Base-by-base conservation (phyloP, 1,140 invertebrate genomes). In the Drosophila seguyi region DNA sequence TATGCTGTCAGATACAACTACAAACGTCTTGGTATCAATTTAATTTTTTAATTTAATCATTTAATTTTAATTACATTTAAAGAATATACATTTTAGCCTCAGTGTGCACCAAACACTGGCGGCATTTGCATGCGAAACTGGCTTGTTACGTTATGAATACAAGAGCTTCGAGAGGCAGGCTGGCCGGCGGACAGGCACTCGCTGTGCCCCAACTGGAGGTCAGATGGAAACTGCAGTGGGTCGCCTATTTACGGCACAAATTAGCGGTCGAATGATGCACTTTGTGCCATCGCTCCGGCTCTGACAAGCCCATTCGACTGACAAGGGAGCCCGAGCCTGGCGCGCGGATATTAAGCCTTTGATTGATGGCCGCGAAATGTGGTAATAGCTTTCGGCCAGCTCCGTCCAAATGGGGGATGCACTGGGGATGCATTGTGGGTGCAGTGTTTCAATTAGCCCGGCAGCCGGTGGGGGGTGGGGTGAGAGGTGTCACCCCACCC, bases 321-420 rank as follows among this genome's bases (percentile, higher is more conserved):
- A 59, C 57, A 48, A 39, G 42, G 34, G 34, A 57, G 42, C 34
- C 16, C n/a, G n/a, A 50, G 45, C 11, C 31, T 7, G 52, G 42
- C 53, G 61, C 79, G 59, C 84, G 79, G 84, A 87, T 82, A 87
- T 88, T 79, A 83, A 73, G 66, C 69, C 59, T 63, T 66, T 61
- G 75, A 67, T 69, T 63, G 58, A 83, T 83, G 75, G 44, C 53
- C 66, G 41, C 44, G 44, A 36, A 57, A 48, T 56, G 57, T 67
- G 74, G 67, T 63, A 79, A 76, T 65, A 79, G 63, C 61, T 68
- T 71, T 57, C 53, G 60, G 29, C 48, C 56, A 38, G 41, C 56
- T 52, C 13, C 56, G 58, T 18, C 13, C 59, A 11, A 36, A 38
- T 8, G 47, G 22, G n/a, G 20, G 2, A 41, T 34, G 18, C 50